Conservation (phyloP, 2,888 invertebrate species). For the Acrobasis repandana region DNA sequence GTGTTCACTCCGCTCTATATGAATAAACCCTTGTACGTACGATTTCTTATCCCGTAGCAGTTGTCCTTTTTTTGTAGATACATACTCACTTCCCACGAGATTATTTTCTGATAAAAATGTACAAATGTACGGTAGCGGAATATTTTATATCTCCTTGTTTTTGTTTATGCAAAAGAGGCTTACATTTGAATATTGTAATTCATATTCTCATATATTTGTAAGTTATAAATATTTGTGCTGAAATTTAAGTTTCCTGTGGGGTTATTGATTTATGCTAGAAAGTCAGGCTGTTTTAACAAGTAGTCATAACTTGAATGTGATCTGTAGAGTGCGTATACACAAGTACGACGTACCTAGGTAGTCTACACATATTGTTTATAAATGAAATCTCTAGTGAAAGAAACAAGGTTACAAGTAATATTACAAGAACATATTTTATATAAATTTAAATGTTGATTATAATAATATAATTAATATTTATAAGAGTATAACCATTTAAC, state of each 20-base stretch:
- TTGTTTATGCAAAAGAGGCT: constrained; percentile 12
- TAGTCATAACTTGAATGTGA: too few relatives aligned
- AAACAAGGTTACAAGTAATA: too few relatives aligned
- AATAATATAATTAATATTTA: too few relatives aligned
- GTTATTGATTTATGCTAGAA: constrained; percentile 17
- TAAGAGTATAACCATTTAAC: too few relatives aligned
- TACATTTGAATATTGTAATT: constrained; percentile 24
- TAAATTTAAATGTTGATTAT: too few relatives aligned
- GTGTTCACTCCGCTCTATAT: too few relatives aligned
- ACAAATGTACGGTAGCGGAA: constrained; percentile 21
- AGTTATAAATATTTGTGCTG: constrained; percentile 23
- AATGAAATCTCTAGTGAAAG: too few relatives aligned
- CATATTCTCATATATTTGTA: constrained; percentile 22
- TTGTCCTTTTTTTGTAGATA: constrained; percentile 42
- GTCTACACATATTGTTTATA: too few relatives aligned
- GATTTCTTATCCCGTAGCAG: constrained; percentile 63
- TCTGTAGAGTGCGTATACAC: too few relatives aligned
- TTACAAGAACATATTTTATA: too few relatives aligned
- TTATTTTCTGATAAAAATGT: constrained; percentile 26
- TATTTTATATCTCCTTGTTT: constrained; percentile 19
- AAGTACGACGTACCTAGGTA: too few relatives aligned
- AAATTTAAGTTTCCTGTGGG: constrained; percentile 20
- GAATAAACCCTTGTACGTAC: constrained; percentile 48
- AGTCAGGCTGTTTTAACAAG: constrained; percentile 7
- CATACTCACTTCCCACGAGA: constrained; percentile 20